phyloP scores from a whole-genome alignment of 2,888 invertebrate species.

The Aricia artaxerxes region DNA sequence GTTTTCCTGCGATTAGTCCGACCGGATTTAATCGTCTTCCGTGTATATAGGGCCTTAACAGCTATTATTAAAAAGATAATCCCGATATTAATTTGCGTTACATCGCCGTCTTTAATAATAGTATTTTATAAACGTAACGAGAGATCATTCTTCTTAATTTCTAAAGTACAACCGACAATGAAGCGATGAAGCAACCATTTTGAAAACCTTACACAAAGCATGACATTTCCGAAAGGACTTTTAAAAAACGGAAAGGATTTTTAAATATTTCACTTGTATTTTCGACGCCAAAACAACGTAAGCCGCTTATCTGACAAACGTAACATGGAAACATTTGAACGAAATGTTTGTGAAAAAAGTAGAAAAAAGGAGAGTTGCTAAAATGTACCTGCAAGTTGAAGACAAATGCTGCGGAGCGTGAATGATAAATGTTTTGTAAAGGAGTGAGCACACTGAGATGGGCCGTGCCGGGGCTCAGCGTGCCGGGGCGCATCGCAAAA shows the following conservation, averaged over 20 bases:
- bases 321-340: slow-evolving; percentile 26
- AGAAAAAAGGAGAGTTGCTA: slow-evolving; percentile 33
- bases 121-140: too few relatives aligned
- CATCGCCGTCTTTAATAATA: too few relatives aligned
- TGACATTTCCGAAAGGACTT: not conserved
- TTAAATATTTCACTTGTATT: slow-evolving; percentile 27
- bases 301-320: slow-evolving; percentile 20
- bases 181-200: not conserved
- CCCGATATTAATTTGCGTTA: too few relatives aligned
- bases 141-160: too few relatives aligned
- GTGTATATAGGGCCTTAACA: too few relatives aligned
- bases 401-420: slow-evolving; percentile 37
- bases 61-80: too few relatives aligned
- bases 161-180: too few relatives aligned
- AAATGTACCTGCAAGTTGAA: slow-evolving; percentile 38
- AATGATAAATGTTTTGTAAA: slow-evolving; percentile 37
- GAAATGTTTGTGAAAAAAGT: slow-evolving; percentile 21
- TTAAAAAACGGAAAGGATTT: not conserved
- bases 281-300: slow-evolving; percentile 6
- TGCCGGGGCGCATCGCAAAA: too few relatives aligned
- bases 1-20: too few relatives aligned
- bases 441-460: too few relatives aligned
- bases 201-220: not conserved
- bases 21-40: too few relatives aligned
- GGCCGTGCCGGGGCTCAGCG: too few relatives aligned